Base-by-base conservation (phyloP, 1,140 invertebrate genomes). In the Homarus americanus region DNA sequence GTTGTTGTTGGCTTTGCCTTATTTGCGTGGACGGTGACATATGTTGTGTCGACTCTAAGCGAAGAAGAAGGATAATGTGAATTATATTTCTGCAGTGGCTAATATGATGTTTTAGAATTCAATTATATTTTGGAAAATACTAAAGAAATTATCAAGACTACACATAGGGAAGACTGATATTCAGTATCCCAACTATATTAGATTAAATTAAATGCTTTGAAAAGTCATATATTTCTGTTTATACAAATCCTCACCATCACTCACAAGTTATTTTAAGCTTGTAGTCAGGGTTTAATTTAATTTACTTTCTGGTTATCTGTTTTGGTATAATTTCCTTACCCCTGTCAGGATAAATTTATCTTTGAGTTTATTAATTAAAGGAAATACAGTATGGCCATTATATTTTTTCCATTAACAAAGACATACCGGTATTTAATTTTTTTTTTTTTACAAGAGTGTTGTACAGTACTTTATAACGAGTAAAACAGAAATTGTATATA, bases 21-120 rank as follows among this genome's bases (percentile, higher is more conserved):
- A 41, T 98, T 98, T 94, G 97, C 97, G 32, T 97, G 96, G 93
- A 96, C 96, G 92, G 97, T 98, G 17, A 97, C 97, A 95, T 97
- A 97, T 95, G 97, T 98, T 32, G 94, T 97, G 32, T 94, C 93
- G 87, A 95, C 94, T 91, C 94, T 95, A 84, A 90, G 76, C 76
- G 87, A 90, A 73, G 80, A 90, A 12, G 79, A 90, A 63, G 79
- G 87, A 90, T 90, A 90, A 80, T 79, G 58, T 28, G 44, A 36
- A 40, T 76, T 86, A 44, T 44, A 58, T 69, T 32, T 32, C 63
- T 69, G 7, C 28, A 69, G 24, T 63, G 63, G n/a, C 32, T 32
- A 32, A 69, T 32, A 63, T 49, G 53, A 20, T 69, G 24, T 69
- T 28, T 69, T 69, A 69, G 10, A 32, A 69, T 69, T 9, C 24